These are phyloP conservation scores for Agonopterix alstromeriana DNA, from an alignment of 2,888 invertebrate species.

Conservation along the genomic window DNA sequence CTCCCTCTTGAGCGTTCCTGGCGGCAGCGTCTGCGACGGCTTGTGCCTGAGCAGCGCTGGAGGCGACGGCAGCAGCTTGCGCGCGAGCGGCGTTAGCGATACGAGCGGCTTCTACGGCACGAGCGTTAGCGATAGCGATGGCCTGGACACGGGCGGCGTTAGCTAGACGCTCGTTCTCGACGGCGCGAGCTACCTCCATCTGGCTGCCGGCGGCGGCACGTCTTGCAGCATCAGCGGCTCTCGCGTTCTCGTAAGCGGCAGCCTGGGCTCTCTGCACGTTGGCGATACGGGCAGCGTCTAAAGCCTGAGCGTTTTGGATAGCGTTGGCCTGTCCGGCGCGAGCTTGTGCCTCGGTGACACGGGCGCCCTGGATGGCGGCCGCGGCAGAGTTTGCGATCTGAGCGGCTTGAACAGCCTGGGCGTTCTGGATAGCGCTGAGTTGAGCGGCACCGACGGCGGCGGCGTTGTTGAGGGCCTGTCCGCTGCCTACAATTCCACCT, in stretches of 20 bases:
- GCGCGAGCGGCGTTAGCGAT: conserved; percentile 56
- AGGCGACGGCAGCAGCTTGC: conserved; percentile 47
- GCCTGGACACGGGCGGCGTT: conserved; percentile 65
- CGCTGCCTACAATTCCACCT: conserved; percentile 30
- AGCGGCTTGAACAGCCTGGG: conserved; percentile 60
- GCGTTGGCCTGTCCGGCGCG: conserved; percentile 58
- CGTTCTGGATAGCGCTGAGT: conserved; percentile 65
- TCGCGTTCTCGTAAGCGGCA: conserved; percentile 62
- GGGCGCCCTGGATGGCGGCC: conserved; percentile 64
- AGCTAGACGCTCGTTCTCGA: conserved; percentile 51
- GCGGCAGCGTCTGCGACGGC: conserved; percentile 54
- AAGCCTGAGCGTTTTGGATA: conserved; percentile 61
- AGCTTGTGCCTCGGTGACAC: conserved; percentile 58
- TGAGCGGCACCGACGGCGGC: conserved; percentile 62
- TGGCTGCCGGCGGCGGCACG: conserved; percentile 50
- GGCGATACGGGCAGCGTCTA: conserved; percentile 59
- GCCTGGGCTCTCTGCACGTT: conserved; percentile 65
- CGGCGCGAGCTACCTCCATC: conserved; percentile 44
- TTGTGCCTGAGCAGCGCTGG: conserved; percentile 53
- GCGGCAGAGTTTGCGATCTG: conserved; percentile 63
- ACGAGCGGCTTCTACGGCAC: conserved; percentile 60
- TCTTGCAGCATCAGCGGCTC: conserved; percentile 59
- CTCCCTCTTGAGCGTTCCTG: conserved; percentile 52
- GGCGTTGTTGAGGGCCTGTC: conserved; percentile 54
- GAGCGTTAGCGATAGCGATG: conserved; percentile 59